phyloP scores from a whole-genome alignment of 2,888 invertebrate species.

The Dryadula phaetusa region DNA sequence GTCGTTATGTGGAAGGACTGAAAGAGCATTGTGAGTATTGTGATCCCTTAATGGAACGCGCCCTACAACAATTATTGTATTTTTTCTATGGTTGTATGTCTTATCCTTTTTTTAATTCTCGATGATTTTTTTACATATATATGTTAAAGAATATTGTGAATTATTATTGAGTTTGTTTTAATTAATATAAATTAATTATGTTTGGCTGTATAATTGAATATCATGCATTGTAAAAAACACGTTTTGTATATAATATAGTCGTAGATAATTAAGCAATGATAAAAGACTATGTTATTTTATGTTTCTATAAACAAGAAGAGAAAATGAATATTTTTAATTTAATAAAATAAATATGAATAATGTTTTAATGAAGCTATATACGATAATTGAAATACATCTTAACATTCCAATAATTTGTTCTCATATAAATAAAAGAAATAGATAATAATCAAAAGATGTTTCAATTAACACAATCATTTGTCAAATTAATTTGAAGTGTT shows the following conservation, averaged over 20 bases:
- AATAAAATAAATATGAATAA: not conserved
- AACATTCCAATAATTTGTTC: conserved; percentile 15
- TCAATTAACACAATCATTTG: not conserved
- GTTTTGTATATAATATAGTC: conserved; percentile 13
- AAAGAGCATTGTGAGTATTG: no score
- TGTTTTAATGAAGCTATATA: not conserved
- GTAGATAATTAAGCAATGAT: conserved; percentile 10
- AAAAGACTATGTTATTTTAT: conserved; percentile 8
- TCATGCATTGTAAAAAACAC: conserved; percentile 9
- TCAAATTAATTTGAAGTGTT: conserved; percentile 2
- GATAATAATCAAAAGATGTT: not conserved
- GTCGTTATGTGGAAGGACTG: no score
- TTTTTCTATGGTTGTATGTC: no score
- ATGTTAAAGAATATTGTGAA: no score
- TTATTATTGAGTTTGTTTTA: no score
- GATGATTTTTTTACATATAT: no score
- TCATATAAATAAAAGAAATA: conserved; percentile 12
- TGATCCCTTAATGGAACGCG: no score
- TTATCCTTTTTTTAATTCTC: no score
- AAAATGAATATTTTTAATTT: not conserved
- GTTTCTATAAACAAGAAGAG: not conserved
- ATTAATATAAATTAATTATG: not conserved
- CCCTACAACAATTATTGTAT: no score
- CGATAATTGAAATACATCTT: not conserved
- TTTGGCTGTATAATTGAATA: conserved; percentile 18